These are phyloP conservation scores for Enteromius thamalakanensis DNA, from an alignment of 2,797 vertebrate species.

Conservation along the genomic window DNA sequence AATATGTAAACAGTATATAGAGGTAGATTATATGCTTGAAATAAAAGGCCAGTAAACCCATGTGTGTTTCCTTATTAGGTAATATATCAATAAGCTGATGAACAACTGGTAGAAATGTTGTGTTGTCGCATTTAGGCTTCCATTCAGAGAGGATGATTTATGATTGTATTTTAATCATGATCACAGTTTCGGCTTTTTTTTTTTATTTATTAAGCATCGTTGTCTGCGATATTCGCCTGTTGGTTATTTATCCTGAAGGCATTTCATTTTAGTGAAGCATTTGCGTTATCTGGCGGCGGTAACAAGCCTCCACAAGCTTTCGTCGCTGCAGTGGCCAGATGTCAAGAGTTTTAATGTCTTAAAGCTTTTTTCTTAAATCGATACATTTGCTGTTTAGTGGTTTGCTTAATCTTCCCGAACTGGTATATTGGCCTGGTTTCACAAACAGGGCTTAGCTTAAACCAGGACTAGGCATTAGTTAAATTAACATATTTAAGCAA, in stretches of 20 bases:
- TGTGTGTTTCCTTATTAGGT: neutral
- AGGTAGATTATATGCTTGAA: constrained; percentile 66
- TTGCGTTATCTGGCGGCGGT: neutral
- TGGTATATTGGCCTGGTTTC: neutral
- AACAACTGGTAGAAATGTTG: neutral
- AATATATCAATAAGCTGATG: neutral
- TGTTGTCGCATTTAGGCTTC: neutral
- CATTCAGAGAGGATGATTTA: neutral
- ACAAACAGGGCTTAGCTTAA: too few species aligned
- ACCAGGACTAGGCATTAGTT: too few species aligned
- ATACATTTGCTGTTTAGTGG: neutral
- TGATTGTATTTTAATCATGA: neutral
- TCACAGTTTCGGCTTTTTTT: neutral
- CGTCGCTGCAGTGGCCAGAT: neutral
- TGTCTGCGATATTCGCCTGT: neutral
- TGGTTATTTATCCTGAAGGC: neutral
- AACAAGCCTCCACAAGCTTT: neutral
- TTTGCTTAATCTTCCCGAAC: neutral
- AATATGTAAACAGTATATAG: constrained; percentile 57
- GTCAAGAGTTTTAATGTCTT: neutral
- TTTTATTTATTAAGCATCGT: neutral
- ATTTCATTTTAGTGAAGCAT: neutral
- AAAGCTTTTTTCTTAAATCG: neutral
- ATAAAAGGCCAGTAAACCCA: constrained; percentile 65
- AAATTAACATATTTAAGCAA: too few species aligned